Evolutionary conservation across 2,113 vertebrate species (phyloP).

Genomic region (Felis catus): F.catus_Fca126_mat1.0 CM031421.1:69295501-69296000

Average conservation of each 20-base stretch:
- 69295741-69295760: background rate
- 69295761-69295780: background rate
- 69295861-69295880: slow-evolving; percentile 98
- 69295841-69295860: slow-evolving; percentile 97
- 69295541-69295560: no score
- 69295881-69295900: slow-evolving; percentile 99
- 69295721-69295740: background rate
- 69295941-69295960: slow-evolving; percentile 97
- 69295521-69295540: background rate
- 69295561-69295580: background rate
- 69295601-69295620: background rate
- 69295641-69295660: background rate
- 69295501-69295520: background rate
- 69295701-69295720: background rate
- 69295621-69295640: background rate
- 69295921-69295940: slow-evolving; percentile 99
- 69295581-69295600: background rate
- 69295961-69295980: background rate
- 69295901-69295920: slow-evolving; percentile 99
- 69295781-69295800: slow-evolving; percentile 34
- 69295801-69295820: slow-evolving; percentile 94
- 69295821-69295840: slow-evolving; percentile 98
- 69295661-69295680: background rate
- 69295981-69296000: background rate
- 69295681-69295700: rapidly evolving